Evolutionary conservation across 2,113 vertebrate genomes (phyloP).

Genomic region (Nothocercus nigrocapillus): DNA sequence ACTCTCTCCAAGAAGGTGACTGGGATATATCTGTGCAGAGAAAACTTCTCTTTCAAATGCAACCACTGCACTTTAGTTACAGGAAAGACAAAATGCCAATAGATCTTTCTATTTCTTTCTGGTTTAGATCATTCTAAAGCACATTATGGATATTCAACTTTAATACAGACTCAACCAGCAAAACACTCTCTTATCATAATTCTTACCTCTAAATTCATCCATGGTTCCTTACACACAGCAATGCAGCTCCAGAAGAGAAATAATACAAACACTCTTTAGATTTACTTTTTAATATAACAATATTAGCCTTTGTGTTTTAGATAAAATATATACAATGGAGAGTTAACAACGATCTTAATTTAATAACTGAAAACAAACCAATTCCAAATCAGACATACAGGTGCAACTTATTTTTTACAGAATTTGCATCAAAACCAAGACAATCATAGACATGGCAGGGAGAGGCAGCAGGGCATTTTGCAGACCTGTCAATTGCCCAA

Average conservation of each 20-base stretch:
- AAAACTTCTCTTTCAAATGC: background rate
- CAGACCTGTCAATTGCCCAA: background rate
- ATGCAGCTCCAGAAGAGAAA: background rate
- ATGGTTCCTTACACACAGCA: background rate
- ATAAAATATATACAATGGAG: background rate
- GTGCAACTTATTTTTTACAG: background rate
- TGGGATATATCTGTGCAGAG: background rate
- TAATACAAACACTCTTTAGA: background rate
- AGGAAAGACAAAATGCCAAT: background rate
- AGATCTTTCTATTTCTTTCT: background rate
- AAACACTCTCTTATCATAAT: background rate
- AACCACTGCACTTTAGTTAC: background rate
- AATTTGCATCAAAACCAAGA: background rate
- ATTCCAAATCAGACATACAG: background rate
- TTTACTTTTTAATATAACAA: constrained; percentile 46
- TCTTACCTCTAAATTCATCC: background rate
- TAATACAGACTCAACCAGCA: background rate
- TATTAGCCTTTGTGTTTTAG: background rate
- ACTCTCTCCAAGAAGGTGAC: background rate
- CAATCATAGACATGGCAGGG: background rate
- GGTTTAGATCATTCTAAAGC: background rate
- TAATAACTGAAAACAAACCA: background rate
- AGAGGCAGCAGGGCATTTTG: background rate
- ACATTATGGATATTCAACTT: background rate
- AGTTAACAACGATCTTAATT: background rate